These are phyloP conservation scores for Dicyrtoma fusca DNA, from an alignment of 2,888 invertebrate genomes.

Conservation along the genomic window DNA sequence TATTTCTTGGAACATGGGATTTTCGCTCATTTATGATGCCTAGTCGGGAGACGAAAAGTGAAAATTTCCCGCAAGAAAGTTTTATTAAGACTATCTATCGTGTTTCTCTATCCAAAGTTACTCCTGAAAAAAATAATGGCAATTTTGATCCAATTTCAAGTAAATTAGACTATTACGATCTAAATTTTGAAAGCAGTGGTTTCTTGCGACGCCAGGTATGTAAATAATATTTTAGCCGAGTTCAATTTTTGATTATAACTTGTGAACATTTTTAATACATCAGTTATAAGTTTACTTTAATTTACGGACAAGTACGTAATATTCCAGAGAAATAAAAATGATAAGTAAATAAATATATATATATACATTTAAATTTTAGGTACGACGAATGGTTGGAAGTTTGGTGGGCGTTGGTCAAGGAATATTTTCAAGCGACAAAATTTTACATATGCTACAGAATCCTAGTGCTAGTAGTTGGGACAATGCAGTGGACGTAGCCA, in stretches of 20 bases:
- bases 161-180: conserved; percentile 47
- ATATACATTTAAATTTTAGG: conserved; percentile 33
- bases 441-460: conserved; percentile 47
- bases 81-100: conserved; percentile 42
- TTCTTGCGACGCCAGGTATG: conserved; percentile 52
- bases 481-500: neutral
- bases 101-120: conserved; percentile 39
- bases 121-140: neutral
- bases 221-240: no score
- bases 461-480: conserved; percentile 46
- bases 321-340: no score
- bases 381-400: conserved; percentile 51
- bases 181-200: conserved; percentile 52
- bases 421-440: conserved; percentile 30
- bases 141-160: conserved; percentile 30
- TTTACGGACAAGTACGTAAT: no score
- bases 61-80: conserved; percentile 9
- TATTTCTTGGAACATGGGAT: conserved; percentile 48
- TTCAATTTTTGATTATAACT: conserved; percentile 41
- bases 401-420: conserved; percentile 45
- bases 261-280: no score
- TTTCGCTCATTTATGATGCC: conserved; percentile 46
- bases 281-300: no score
- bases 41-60: conserved; percentile 12
- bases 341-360: no score